These are phyloP conservation scores for Dromas ardeola DNA, from an alignment of 2,113 vertebrate species.

Conservation along the genomic window DNA sequence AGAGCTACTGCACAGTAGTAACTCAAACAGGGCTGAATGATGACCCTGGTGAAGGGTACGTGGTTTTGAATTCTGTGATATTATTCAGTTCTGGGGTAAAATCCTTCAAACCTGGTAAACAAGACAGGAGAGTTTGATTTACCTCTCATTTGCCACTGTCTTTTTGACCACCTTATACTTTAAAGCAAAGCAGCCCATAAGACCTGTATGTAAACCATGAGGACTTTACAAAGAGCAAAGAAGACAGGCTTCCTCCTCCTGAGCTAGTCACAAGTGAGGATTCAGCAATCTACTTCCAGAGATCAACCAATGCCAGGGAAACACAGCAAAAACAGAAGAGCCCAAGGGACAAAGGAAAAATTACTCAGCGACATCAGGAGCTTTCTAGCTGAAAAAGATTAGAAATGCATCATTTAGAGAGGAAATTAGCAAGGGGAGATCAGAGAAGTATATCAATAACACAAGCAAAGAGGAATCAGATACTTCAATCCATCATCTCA, in stretches of 20 bases:
- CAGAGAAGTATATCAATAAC: not conserved
- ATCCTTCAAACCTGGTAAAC: not conserved
- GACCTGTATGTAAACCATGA: not conserved
- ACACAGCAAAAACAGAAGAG: not conserved
- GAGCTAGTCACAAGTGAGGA: not conserved
- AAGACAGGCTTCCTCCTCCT: not conserved
- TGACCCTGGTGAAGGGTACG: fast-evolving
- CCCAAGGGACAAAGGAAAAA: not conserved
- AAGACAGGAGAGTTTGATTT: not conserved
- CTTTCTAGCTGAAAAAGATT: not conserved
- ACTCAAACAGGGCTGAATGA: not conserved
- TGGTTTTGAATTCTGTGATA: not conserved
- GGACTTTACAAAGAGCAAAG: not conserved
- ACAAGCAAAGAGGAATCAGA: not conserved
- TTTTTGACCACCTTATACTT: not conserved
- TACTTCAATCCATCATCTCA: not conserved
- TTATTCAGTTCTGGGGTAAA: not conserved
- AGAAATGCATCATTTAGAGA: not conserved
- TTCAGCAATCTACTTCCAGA: not conserved
- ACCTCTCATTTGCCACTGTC: not conserved
- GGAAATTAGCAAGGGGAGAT: not conserved
- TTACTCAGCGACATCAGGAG: not conserved
- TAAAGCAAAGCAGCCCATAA: not conserved
- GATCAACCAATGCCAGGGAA: not conserved
- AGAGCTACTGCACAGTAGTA: not conserved